These are phyloP conservation scores for Catocala nupta DNA, from an alignment of 2,888 invertebrate species.

Conservation along the genomic window DNA sequence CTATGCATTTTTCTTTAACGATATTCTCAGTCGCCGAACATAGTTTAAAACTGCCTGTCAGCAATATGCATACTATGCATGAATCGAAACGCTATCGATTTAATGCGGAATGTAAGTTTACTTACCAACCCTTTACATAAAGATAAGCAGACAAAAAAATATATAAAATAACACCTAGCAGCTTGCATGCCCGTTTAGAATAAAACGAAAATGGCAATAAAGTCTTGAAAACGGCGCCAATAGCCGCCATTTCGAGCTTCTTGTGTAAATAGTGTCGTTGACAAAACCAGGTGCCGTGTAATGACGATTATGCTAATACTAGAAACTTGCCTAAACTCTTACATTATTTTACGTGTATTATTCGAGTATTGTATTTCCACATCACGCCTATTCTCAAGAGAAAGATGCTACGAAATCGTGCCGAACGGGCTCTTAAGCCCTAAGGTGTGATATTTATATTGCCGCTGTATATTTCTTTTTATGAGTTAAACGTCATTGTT, in stretches of 20 bases:
- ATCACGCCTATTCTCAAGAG: not conserved
- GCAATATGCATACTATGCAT: too few species aligned
- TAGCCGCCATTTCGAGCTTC: constrained; percentile 10
- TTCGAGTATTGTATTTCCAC: not conserved
- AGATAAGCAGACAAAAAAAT: too few species aligned
- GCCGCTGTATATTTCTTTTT: not conserved
- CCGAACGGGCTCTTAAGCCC: too few species aligned
- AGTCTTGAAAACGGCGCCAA: constrained; percentile 14
- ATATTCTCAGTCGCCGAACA: too few species aligned
- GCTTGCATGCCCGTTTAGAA: not conserved
- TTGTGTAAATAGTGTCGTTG: constrained; percentile 22
- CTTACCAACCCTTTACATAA: too few species aligned
- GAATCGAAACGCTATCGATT: too few species aligned
- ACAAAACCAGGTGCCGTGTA: constrained; percentile 30
- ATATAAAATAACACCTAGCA: not conserved
- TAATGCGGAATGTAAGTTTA: too few species aligned
- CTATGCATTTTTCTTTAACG: too few species aligned
- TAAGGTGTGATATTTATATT: not conserved
- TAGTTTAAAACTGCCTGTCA: too few species aligned
- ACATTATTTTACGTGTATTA: not conserved
- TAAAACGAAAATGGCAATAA: constrained; percentile 2
- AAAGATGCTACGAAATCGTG: too few species aligned
- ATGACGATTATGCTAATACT: constrained; percentile 38
- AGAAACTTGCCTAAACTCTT: constrained; percentile 17
- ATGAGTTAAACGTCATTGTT: not conserved